Percentiles rank a stretch among this genome's conserved stretches.
Conservation (phyloP, 2,888 invertebrate genomes). For the Caenorhabditis auriculariae region DNA sequence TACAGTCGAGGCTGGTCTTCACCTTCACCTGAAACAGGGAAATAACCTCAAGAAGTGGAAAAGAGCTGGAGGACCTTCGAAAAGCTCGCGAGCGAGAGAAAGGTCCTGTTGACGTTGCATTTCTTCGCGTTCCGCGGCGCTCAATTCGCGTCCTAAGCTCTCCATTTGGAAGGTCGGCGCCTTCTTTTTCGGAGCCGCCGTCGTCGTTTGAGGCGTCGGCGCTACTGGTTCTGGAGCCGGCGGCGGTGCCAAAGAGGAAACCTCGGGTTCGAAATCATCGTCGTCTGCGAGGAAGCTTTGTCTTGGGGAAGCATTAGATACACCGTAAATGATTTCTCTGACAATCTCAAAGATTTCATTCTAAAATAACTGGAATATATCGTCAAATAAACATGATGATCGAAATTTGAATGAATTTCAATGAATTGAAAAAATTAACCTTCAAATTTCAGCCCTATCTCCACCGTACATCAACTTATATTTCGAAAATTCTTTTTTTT, state of each 20-base stretch:
- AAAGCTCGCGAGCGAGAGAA: conserved; percentile 37
- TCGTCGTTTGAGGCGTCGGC: conserved; percentile 3
- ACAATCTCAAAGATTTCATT: too few species aligned
- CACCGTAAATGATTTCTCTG: too few species aligned
- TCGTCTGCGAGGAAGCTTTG: conserved; percentile 39
- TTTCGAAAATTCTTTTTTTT: too few species aligned
- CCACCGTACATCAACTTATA: too few species aligned
- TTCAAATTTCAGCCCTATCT: too few species aligned
- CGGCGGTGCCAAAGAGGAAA: conserved; percentile 22
- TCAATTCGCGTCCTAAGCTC: conserved; percentile 41
- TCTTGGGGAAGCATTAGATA: too few species aligned
- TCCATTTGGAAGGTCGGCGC: conserved; percentile 37
- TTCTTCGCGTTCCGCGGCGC: conserved; percentile 39
- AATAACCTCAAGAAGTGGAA: neutral
- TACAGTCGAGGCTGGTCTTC: conserved; percentile 10
- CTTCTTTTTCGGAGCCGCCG: conserved; percentile 13
- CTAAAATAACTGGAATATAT: too few species aligned
- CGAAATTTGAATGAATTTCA: too few species aligned
- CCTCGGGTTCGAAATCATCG: conserved; percentile 47
- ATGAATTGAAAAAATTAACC: too few species aligned
- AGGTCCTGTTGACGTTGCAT: conserved; percentile 35
- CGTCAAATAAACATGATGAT: too few species aligned
- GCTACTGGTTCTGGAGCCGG: conserved; percentile 9
- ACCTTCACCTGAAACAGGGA: neutral
- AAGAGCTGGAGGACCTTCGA: conserved; percentile 24